Base-by-base conservation (phyloP, 2,888 invertebrate species). In the Drosophila cognata region DNA sequence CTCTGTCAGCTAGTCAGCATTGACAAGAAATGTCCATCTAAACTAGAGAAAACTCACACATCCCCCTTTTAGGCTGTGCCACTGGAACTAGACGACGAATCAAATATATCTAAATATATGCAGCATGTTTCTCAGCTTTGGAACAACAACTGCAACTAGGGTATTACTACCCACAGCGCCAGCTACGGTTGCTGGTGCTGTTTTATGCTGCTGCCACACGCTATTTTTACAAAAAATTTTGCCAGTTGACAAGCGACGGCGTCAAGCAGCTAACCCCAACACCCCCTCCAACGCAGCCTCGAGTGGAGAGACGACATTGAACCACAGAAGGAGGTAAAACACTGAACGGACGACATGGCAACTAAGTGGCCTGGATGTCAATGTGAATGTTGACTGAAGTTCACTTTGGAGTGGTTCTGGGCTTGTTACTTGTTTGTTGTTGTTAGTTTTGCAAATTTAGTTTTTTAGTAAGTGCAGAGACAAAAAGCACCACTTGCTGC, bases 171-270 rank as follows among this genome's bases (percentile, higher is more conserved):
- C 61, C 75, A 38, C 55, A 48, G 52, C 6, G 56, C 33, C 2
- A 52, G 63, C 16, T n/a, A n/a, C 50, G 43, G 43, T 18, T 55
- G 67, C 60, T 58, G 51, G 25, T 72, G 80, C 51, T 74, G 69
- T 68, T 77, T 85, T 81, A 83, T 82, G 86, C 79, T 77, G 80
- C 70, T 83, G 84, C 84, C 88, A 85, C 84, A 84, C 84, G 85
- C 85, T 85, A 85, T 85, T 88, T 85, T 88, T 85, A 85, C 81
- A 86, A 84, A 85, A 82, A 82, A 86, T 88, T 88, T 82, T 83
- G 84, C 86, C 71, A 88, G 85, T 85, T 88, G 88, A 85, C 88
- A 88, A 73, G 88, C 75, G 75, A 82, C 86, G 75, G 77, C 88
- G 77, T 69, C 79, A 79, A 74, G 66, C 61, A 68, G 63, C 55